A percentile compares a stretch with the other conserved stretches of the same genome.
These are phyloP conservation scores for Perognathus longimembris DNA, from an alignment of 2,113 vertebrate species.

Conservation along the genomic window DNA sequence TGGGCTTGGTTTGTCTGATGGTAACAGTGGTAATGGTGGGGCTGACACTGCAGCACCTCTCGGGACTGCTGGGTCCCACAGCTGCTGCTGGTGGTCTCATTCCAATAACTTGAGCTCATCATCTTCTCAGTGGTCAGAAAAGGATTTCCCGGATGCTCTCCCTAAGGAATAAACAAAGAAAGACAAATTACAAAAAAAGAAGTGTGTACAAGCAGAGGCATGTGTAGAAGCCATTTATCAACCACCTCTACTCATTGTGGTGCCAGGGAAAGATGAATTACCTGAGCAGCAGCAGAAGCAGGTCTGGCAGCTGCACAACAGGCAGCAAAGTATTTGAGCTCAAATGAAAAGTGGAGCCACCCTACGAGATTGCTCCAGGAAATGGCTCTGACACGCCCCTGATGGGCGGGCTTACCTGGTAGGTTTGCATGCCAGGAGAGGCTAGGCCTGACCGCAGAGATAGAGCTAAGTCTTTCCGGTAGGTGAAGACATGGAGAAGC, in stretches of 20 bases:
- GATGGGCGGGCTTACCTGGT: conserved; percentile 57
- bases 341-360: conserved; percentile 71
- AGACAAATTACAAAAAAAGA: background rate
- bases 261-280: conserved; percentile 60
- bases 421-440: conserved; percentile 61
- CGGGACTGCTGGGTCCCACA: conserved; percentile 80
- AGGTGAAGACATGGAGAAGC: conserved; percentile 21
- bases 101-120: conserved; percentile 77
- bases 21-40: conserved; percentile 70
- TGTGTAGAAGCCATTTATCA: background rate
- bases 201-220: background rate
- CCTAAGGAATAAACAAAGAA: conserved; percentile 59
- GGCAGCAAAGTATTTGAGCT: conserved; percentile 68
- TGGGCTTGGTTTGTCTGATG: conserved; percentile 72
- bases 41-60: conserved; percentile 77
- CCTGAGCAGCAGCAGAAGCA: conserved; percentile 67
- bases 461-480: background rate
- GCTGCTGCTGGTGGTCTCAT: conserved; percentile 75
- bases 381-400: conserved; percentile 72
- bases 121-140: conserved; percentile 63
- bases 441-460: conserved; percentile 34
- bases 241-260: background rate
- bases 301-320: conserved; percentile 67
- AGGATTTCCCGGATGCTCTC: conserved; percentile 19
- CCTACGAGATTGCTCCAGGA: conserved; percentile 79